Percentiles rank a stretch among this genome's conserved stretches.
These are phyloP conservation scores for Xestia xanthographa DNA, from an alignment of 2,888 invertebrate genomes.

Conservation along the genomic window DNA sequence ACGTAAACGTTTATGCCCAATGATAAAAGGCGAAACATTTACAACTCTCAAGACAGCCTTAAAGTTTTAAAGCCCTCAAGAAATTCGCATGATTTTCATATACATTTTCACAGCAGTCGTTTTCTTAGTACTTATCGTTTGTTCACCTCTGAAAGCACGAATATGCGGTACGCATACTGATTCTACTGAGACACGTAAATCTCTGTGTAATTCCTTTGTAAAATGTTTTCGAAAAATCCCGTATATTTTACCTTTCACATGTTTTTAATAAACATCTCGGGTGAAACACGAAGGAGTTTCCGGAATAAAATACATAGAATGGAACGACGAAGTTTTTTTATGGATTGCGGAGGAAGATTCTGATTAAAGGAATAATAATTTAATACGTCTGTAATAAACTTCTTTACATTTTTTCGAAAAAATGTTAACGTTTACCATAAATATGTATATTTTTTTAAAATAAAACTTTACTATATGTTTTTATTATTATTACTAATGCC, in stretches of 20 bases:
- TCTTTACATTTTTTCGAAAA: no score
- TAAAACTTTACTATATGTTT: no score
- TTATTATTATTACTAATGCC: neutral
- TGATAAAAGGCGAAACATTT: slow-evolving; percentile 68
- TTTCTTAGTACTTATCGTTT: slow-evolving; percentile 73
- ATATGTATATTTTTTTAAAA: no score
- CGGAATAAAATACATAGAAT: slow-evolving; percentile 1
- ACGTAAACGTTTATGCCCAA: slow-evolving; percentile 56
- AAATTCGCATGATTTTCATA: slow-evolving; percentile 74
- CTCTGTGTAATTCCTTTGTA: slow-evolving; percentile 71
- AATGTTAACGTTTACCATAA: no score
- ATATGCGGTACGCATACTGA: slow-evolving; percentile 73
- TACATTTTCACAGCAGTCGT: slow-evolving; percentile 72
- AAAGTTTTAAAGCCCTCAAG: slow-evolving; percentile 71
- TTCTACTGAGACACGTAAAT: slow-evolving; percentile 71
- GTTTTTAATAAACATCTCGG: slow-evolving; percentile 61
- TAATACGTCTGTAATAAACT: neutral
- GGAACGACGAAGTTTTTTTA: neutral
- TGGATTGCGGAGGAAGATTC: neutral
- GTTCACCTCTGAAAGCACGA: slow-evolving; percentile 71
- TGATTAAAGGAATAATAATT: neutral
- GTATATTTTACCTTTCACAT: slow-evolving; percentile 62
- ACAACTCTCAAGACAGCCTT: slow-evolving; percentile 62
- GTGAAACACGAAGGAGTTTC: slow-evolving; percentile 18
- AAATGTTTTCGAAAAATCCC: slow-evolving; percentile 61